Base-by-base conservation (phyloP, 2,888 invertebrate genomes). In the Polydesmus complanatus region DNA sequence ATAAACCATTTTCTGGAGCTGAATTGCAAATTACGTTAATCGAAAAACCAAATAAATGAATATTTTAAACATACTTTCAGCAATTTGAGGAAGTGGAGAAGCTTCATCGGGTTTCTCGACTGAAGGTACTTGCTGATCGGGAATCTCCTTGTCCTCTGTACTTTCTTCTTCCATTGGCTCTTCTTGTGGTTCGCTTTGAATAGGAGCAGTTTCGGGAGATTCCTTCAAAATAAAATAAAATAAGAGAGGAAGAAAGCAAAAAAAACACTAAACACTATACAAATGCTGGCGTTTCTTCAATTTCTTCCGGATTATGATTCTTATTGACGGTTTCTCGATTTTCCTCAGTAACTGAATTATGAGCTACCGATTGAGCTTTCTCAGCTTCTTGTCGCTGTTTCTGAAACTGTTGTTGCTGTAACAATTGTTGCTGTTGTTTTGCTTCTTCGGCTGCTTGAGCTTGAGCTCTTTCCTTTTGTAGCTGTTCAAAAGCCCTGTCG, bases 341-440 rank as follows among this genome's bases (percentile, higher is more conserved):
- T 3, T 52, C 52, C 5, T 52, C 52, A 8, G 5, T 3, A 52
- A 11, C n/a, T 11, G 48, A 14, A 22, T 19, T 19, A 5, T 11
- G 5, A 52, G 19, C 22, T 8, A 52, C 51, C 11, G 51, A 22
- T 18, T 57, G 26, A 1, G 56, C 58, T 62, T 68, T 68, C 14
- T 64, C 62, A 27, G 78, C 72, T 67, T 82, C 82, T 66, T 80
- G 77, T 60, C 81, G 78, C 66, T 84, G 82, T 55, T 85, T 83
- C 49, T 83, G 80, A 73, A 88, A 76, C 66, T 85, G 78, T 64
- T 91, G 91, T 67, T 86, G 81, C 68, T 91, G 88, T 1, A 86
- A 80, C 67, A 57, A 48, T 21, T 62, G 56, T 5, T 50, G 37
- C 47, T 53, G 59, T 22, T 61, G 56, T 3, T 58, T 54, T 26